Conservation (phyloP, 2,113 vertebrate genomes). For the Excalfactoria chinensis region DNA sequence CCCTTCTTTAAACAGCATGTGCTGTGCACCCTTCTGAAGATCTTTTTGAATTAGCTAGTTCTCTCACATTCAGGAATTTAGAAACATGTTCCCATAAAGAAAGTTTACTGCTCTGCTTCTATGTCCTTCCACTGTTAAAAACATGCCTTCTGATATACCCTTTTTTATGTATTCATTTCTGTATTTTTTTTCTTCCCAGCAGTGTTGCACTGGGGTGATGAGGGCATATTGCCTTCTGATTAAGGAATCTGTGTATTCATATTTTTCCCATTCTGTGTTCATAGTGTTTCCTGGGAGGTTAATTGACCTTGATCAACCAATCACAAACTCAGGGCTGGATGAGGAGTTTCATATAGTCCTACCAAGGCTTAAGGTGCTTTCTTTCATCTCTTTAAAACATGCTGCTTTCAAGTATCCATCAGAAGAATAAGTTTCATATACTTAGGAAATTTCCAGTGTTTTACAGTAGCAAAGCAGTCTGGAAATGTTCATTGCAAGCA, state of each 20-base stretch:
- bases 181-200: background rate
- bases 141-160: background rate
- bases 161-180: no score
- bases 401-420: background rate
- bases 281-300: background rate
- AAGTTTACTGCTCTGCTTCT: background rate
- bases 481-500: background rate
- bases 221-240: background rate
- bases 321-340: background rate
- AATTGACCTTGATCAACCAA: background rate
- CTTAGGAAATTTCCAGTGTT: background rate
- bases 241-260: background rate
- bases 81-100: background rate
- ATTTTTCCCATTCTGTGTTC: background rate
- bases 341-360: background rate
- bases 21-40: background rate
- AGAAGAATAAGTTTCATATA: background rate
- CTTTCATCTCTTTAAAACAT: background rate
- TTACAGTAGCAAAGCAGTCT: background rate
- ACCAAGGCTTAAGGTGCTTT: background rate
- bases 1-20: background rate
- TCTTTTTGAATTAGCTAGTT: background rate
- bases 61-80: background rate
- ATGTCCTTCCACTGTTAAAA: background rate
- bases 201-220: background rate